Evolutionary conservation across 2,888 invertebrate genomes (phyloP).

Genomic region (Phytoseiulus persimilis): DNA sequence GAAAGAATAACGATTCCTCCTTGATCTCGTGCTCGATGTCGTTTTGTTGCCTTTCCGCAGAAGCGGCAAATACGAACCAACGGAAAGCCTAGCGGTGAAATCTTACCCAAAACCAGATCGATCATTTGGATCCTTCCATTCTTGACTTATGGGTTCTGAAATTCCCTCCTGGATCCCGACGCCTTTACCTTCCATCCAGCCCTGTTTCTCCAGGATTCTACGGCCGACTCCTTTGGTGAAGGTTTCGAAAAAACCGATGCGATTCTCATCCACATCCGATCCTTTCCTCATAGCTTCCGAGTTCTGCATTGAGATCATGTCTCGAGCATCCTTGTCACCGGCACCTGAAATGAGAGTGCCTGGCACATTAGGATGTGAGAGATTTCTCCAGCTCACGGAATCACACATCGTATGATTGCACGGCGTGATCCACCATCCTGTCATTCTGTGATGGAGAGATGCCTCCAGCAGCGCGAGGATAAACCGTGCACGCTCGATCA

Average conservation of each 20-base stretch:
- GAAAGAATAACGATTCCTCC: not conserved
- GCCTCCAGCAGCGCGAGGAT: too few relatives aligned
- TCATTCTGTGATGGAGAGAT: too few relatives aligned
- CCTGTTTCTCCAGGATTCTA: constrained; percentile 52
- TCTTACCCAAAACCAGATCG: constrained; percentile 44
- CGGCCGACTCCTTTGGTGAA: constrained; percentile 53
- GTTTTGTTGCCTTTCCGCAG: not conserved
- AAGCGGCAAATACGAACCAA: too few relatives aligned
- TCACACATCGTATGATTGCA: too few relatives aligned
- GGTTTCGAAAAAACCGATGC: constrained; percentile 52
- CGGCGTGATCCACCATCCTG: too few relatives aligned
- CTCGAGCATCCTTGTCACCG: constrained; percentile 54
- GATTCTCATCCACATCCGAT: constrained; percentile 45
- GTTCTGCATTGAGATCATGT: constrained; percentile 51
- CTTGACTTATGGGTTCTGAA: constrained; percentile 43
- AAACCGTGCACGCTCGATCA: not conserved
- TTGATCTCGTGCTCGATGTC: not conserved
- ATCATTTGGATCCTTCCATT: constrained; percentile 43
- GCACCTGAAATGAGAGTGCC: constrained; percentile 47
- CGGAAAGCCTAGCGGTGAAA: too few relatives aligned
- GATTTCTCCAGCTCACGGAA: too few relatives aligned
- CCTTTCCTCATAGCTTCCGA: constrained; percentile 47
- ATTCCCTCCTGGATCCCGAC: constrained; percentile 52
- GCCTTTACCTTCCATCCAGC: constrained; percentile 55
- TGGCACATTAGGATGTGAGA: too few relatives aligned